Conservation (phyloP, 2,888 invertebrate species). For the Drosophila niveifrons region DNA sequence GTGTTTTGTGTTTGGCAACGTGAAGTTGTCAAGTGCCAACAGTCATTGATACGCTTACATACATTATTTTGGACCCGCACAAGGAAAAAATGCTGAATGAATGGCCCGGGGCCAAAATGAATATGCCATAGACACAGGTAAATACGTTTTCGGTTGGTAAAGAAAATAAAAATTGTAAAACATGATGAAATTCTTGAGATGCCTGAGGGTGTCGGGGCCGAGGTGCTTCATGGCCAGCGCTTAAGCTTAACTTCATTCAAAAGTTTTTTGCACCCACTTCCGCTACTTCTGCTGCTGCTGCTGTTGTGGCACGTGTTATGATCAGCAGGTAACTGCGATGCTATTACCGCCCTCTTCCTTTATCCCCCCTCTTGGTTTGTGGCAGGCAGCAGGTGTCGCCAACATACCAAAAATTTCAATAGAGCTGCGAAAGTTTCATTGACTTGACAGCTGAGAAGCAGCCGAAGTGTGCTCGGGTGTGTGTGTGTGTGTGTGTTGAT, state of each 20-base stretch:
- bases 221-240: constrained; percentile 25
- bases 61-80: constrained; percentile 42
- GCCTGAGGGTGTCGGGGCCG: constrained; percentile 40
- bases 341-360: background rate
- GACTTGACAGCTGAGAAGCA: constrained; percentile 69
- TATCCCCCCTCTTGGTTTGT: background rate
- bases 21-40: constrained; percentile 50
- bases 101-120: constrained; percentile 53
- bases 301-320: constrained; percentile 56
- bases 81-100: constrained; percentile 11
- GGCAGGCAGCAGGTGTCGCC: constrained; percentile 62
- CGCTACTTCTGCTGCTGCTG: constrained; percentile 17
- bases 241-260: constrained; percentile 43
- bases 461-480: background rate
- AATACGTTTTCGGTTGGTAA: constrained; percentile 25
- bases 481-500: background rate
- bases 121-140: constrained; percentile 49
- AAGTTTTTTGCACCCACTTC: constrained; percentile 52
- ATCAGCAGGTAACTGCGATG: constrained; percentile 18
- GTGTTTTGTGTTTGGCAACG: constrained; percentile 12
- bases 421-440: constrained; percentile 69
- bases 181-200: constrained; percentile 65
- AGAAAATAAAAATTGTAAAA: constrained; percentile 18
- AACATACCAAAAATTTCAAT: constrained; percentile 63
- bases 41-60: constrained; percentile 41